Evolutionary conservation across 2,888 invertebrate genomes (phyloP), one percentile per base, ranked within the genome.

Genomic region (Stenolophus ochropezus): DNA sequence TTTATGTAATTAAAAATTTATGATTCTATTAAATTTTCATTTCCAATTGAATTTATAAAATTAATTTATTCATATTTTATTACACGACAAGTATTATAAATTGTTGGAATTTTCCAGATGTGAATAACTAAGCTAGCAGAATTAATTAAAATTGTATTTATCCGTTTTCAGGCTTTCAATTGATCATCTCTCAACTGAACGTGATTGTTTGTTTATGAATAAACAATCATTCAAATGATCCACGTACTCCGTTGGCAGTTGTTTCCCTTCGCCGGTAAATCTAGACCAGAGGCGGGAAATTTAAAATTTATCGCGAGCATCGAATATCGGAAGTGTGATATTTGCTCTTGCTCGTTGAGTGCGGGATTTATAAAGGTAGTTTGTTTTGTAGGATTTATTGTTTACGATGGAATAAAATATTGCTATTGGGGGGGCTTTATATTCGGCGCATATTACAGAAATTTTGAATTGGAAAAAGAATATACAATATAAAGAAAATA

Each of bases 281-380:
- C 33, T 42, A 42, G 11, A 42, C 4, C 33, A 42, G 33, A 42
- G 33, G 33, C 33, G 25, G 25, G 23, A 61, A 23, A 61, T 61
- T 61, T 25, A 61, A 61, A 21, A 61, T 61, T 61, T 61, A 61
- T 61, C 61, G 21, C 25, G 14, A 11, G n/a, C 61, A 61, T 42
- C 33, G 33, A 11, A 42, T 42, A 42, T 42, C 33, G 33, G 33
- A 42, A 42, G 33, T 42, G 33, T 42, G 33, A 42, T 42, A 42
- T 42, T 42, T 42, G 33, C 33, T 6, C 11, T 11, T 11, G 33
- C 8, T 42, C 33, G 33, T 42, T 42, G 33, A 42, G 11, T 42
- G 11, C 4, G 33, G 33, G 33, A 42, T 42, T 42, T 42, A 42
- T 42, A 42, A 42, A 42, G 33, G 33, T 42, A 42, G 1, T 42